These are phyloP conservation scores for Prionace glauca DNA, from an alignment of 2,797 vertebrate species.

Conservation along the genomic window DNA sequence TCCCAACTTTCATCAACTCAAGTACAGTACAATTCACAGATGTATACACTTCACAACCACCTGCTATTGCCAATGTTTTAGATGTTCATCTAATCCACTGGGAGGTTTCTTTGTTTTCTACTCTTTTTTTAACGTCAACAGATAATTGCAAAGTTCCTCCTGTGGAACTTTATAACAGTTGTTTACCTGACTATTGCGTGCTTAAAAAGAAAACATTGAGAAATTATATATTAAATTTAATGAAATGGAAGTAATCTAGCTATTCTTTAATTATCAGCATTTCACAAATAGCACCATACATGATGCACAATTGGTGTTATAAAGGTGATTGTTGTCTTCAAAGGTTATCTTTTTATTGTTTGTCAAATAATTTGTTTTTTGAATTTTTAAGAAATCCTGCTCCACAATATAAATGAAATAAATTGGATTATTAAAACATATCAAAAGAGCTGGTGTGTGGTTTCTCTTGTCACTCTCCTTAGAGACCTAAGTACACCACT, in stretches of 20 bases:
- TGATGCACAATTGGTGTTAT: background rate
- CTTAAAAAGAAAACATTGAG: slow-evolving; percentile 19
- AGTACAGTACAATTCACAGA: background rate
- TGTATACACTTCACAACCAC: background rate
- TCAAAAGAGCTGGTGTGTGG: background rate
- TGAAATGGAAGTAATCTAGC: background rate
- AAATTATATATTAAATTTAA: slow-evolving; percentile 7
- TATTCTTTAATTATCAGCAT: background rate
- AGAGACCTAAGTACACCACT: background rate
- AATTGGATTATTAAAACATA: background rate
- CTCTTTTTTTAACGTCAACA: background rate
- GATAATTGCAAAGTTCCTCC: slow-evolving; percentile 11
- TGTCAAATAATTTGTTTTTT: background rate
- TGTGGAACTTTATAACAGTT: background rate
- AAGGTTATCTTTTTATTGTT: background rate
- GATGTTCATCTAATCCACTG: background rate
- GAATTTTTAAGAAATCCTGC: background rate
- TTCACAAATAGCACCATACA: background rate
- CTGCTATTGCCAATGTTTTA: background rate
- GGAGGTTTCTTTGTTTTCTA: slow-evolving; percentile 13
- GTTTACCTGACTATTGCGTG: slow-evolving; percentile 29
- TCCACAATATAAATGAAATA: background rate
- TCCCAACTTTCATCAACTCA: background rate
- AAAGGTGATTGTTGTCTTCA: background rate
- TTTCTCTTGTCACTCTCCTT: background rate